Conservation (phyloP, 2,797 vertebrate species). For the Enteromius paludinosus region DNA sequence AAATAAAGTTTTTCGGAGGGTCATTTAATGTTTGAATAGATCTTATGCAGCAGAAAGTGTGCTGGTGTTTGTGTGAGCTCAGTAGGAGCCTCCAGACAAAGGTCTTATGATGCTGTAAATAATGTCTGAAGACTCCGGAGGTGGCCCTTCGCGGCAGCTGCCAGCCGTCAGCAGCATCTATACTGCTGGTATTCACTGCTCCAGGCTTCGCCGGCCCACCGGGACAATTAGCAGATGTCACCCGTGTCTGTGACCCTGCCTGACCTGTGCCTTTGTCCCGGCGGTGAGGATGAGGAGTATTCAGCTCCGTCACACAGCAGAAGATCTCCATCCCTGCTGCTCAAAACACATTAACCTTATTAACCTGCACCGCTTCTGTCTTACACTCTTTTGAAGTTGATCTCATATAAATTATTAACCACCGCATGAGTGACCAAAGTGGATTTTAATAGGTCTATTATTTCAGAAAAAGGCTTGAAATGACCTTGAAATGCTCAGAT, state of each 20-base stretch:
- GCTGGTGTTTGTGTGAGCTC: background rate
- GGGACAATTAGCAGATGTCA: constrained; percentile 83
- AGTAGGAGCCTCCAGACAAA: constrained; percentile 9
- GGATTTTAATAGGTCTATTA: background rate
- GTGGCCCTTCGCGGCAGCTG: constrained; percentile 67
- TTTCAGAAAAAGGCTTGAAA: background rate
- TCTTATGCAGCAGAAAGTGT: background rate
- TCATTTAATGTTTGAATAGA: background rate
- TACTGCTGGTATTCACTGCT: constrained; percentile 63
- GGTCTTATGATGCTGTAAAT: constrained; percentile 57
- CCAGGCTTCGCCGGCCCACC: constrained; percentile 65
- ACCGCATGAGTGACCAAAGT: background rate
- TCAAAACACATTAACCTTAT: constrained; percentile 54
- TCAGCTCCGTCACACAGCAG: constrained; percentile 32
- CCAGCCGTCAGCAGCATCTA: constrained; percentile 56
- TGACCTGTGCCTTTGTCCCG: constrained; percentile 69
- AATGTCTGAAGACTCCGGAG: constrained; percentile 58
- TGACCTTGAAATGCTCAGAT: background rate
- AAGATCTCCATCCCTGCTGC: background rate
- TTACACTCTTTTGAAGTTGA: constrained; percentile 25
- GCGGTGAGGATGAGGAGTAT: constrained; percentile 43
- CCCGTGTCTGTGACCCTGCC: constrained; percentile 70
- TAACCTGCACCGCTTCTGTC: constrained; percentile 41
- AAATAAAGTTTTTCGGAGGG: background rate
- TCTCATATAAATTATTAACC: constrained; percentile 9